phyloP scores from a whole-genome alignment of 2,797 vertebrate species.

The Todus mexicanus region DNA sequence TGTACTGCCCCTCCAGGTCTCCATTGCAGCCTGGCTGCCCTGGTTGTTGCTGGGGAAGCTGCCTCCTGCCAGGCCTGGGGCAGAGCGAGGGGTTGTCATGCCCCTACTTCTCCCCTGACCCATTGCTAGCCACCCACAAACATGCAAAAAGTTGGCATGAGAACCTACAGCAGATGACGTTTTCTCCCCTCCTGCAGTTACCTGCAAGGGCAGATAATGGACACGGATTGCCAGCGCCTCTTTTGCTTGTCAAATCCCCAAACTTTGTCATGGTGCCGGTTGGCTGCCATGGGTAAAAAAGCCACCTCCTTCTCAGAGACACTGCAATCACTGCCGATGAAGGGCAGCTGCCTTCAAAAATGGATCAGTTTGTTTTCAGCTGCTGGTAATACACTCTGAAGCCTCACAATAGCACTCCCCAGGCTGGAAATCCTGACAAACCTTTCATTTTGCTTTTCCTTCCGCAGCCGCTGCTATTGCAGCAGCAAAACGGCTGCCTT shows the following conservation, averaged over 20 bases:
- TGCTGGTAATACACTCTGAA: neutral
- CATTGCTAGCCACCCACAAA: neutral
- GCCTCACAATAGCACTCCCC: neutral
- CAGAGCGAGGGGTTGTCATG: neutral
- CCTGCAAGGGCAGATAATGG: rapidly evolving
- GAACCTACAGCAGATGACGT: neutral
- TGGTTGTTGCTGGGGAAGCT: rapidly evolving
- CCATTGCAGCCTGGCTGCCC: neutral
- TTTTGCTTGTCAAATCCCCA: neutral
- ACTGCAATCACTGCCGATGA: neutral
- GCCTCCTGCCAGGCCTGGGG: neutral
- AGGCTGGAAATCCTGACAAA: neutral
- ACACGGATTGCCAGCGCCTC: neutral
- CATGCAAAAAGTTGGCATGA: rapidly evolving
- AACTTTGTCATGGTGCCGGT: neutral
- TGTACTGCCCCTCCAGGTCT: neutral
- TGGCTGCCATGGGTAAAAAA: neutral
- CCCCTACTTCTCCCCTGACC: rapidly evolving
- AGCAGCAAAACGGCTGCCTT: neutral
- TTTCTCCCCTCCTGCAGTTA: neutral
- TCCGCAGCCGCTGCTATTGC: neutral
- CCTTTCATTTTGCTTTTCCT: neutral
- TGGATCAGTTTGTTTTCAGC: neutral
- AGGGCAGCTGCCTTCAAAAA: constrained; percentile 8
- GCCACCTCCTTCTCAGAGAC: neutral